Evolutionary conservation across 2,888 invertebrate species (phyloP), one percentile per base, ranked within the genome.

Genomic region (Agrotis clavis): DNA sequence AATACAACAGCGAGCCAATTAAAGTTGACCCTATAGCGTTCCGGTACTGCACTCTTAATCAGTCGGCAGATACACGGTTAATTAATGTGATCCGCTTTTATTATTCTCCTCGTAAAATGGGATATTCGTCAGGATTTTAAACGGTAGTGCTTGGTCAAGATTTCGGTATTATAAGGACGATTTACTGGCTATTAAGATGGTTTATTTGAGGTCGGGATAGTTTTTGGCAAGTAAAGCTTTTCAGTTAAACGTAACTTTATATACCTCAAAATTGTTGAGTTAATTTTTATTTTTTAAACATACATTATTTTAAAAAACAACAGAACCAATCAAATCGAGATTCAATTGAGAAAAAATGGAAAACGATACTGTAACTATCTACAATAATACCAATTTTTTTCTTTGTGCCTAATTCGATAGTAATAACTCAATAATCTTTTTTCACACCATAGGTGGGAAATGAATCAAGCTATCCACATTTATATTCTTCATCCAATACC

Each of bases 11-110:
- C 82, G 88, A 92, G 92, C 94, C 95, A 95, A 95, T 94, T 95
- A 95, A 94, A 94, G 93, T 94, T 94, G 94, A 95, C 94, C 95
- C 92, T 87, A 89, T 90, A 89, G 86, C 91, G 93, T 93, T 93
- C 90, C 93, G 92, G 92, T 92, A 91, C 91, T 94, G 94, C 92
- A 94, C 95, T 95, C 94, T 96, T 95, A 96, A 95, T 95, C 95
- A 94, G 93, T 86, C 90, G 89, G 84, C 89, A 93, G 95, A 95
- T 95, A 95, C 93, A 94, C 91, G 91, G 90, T 92, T 95, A 95
- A 95, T 95, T 95, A 95, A 94, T 94, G 94, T 93, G 92, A 93
- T 93, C 92, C 91, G 88, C 91, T 93, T 94, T 94, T 94, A 93
- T 94, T 93, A 90, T 90, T 92, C 90, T 88, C 86, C 87, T 87